Conservation (phyloP, 1,140 invertebrate species). For the Heliconius hermathena region DNA sequence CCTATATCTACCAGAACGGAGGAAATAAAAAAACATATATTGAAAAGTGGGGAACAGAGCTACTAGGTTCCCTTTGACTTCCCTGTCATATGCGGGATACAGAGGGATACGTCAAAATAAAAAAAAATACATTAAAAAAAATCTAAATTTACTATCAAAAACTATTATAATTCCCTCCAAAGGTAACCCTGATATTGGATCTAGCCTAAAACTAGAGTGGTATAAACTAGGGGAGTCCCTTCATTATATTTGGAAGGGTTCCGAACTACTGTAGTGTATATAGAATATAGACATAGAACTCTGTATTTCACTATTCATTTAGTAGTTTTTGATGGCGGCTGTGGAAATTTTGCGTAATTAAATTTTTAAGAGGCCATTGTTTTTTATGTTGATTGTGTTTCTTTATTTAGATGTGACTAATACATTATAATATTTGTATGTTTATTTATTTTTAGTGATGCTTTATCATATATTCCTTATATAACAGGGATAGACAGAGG, state of each 20-base stretch:
- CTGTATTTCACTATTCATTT: conserved; percentile 18
- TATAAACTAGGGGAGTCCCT: conserved; percentile 37
- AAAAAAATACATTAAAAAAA: not conserved
- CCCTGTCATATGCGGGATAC: no score
- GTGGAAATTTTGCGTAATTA: conserved; percentile 22
- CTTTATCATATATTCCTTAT: no score
- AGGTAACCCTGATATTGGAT: conserved; percentile 9
- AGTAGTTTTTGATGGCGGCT: conserved; percentile 23
- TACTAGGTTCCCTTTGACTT: no score
- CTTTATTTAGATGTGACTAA: conserved; percentile 11
- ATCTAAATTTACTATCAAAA: not conserved
- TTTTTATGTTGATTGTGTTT: conserved; percentile 15
- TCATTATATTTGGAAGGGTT: conserved; percentile 43
- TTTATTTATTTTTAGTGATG: not conserved
- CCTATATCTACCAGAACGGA: no score
- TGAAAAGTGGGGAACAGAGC: no score
- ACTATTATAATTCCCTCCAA: not conserved
- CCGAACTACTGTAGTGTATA: conserved; percentile 35
- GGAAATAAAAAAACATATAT: no score
- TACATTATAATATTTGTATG: not conserved
- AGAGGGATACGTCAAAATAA: no score
- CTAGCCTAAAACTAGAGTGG: conserved; percentile 41
- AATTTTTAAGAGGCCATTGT: conserved; percentile 13
- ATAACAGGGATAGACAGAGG: no score
- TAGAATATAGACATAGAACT: conserved; percentile 6